phyloP scores from a whole-genome alignment of 2,888 invertebrate genomes.

The Thyatira batis region DNA sequence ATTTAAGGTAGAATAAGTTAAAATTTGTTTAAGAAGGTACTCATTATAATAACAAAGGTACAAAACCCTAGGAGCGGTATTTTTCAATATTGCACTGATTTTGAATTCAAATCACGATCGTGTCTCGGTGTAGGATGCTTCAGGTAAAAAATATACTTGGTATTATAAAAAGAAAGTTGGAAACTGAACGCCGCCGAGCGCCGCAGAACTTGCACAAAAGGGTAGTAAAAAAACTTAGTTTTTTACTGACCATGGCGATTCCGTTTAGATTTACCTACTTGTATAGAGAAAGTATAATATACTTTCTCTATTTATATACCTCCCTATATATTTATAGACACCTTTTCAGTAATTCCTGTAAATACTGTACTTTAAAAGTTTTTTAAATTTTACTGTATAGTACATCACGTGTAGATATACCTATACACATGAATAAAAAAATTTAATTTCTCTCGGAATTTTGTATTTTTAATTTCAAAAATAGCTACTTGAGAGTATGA shows the following conservation, averaged over 20 bases:
- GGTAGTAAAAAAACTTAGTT: slow-evolving; percentile 5
- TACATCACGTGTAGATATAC: too few relatives aligned
- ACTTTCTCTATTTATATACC: too few relatives aligned
- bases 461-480: too few relatives aligned
- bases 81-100: not conserved
- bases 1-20: not conserved
- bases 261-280: not conserved
- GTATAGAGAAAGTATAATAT: not conserved
- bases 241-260: not conserved
- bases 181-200: slow-evolving; percentile 9
- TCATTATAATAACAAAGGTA: not conserved
- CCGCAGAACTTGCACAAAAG: slow-evolving; percentile 8
- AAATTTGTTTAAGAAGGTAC: not conserved
- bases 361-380: too few relatives aligned
- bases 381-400: too few relatives aligned
- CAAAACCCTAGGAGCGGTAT: not conserved
- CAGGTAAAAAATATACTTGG: slow-evolving; percentile 14
- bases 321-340: too few relatives aligned
- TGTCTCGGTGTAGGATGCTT: slow-evolving; percentile 13
- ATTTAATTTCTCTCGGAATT: not conserved
- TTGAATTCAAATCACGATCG: slow-evolving; percentile 24
- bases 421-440: not conserved
- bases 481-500: too few relatives aligned
- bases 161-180: slow-evolving; percentile 14
- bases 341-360: too few relatives aligned